Conservation (phyloP, 2,888 invertebrate species). For the Tholera decimalis region DNA sequence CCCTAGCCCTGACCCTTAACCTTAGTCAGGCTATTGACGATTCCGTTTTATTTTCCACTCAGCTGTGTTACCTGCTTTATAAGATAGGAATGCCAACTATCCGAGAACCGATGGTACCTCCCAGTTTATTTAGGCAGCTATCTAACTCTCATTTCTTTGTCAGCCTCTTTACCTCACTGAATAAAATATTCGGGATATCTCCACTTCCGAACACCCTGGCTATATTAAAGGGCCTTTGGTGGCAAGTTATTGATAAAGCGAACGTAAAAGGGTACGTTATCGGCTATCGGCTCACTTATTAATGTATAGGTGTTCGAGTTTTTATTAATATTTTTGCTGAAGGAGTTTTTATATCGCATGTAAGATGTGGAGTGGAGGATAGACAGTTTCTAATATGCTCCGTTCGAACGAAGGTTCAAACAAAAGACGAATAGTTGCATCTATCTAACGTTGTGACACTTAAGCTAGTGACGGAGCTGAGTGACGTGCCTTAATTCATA, state of each 20-base stretch:
- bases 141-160: conserved; percentile 89
- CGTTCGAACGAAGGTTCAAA: neutral
- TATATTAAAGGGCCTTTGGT: conserved; percentile 80
- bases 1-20: too few relatives aligned
- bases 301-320: conserved; percentile 57
- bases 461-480: conserved; percentile 1
- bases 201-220: conserved; percentile 78
- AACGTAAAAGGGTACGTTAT: conserved; percentile 71
- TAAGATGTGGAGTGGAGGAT: neutral
- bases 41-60: neutral
- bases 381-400: neutral
- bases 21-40: too few relatives aligned
- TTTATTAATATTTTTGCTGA: conserved; percentile 51
- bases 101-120: conserved; percentile 70
- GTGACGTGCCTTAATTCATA: neutral
- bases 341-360: conserved; percentile 33
- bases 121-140: conserved; percentile 86
- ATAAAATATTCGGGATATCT: conserved; percentile 90
- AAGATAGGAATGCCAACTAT: conserved; percentile 39
- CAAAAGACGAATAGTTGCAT: conserved; percentile 7
- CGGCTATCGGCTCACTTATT: conserved; percentile 69
- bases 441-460: neutral
- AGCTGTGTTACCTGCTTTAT: conserved; percentile 30
- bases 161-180: conserved; percentile 86
- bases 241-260: conserved; percentile 78